These are phyloP conservation scores for Hemaris fuciformis DNA, from an alignment of 2,888 invertebrate species.

Conservation along the genomic window DNA sequence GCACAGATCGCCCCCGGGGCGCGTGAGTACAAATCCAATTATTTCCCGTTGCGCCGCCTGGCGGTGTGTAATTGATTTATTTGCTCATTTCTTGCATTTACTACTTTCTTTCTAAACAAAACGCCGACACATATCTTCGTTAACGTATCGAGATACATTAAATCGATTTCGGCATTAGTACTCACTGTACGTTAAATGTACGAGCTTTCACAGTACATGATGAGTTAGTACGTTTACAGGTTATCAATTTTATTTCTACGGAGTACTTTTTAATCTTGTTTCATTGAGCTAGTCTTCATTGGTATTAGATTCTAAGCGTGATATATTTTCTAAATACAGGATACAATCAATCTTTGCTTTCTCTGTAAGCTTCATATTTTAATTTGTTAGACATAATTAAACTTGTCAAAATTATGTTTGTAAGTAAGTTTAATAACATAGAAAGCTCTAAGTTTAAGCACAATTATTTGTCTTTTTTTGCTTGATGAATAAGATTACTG, in stretches of 20 bases:
- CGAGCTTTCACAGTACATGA: neutral
- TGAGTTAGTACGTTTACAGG: neutral
- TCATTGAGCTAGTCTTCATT: too few species aligned
- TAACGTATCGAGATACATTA: constrained; percentile 21
- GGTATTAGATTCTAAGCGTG: too few species aligned
- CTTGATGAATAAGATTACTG: too few species aligned
- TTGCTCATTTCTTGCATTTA: constrained; percentile 66
- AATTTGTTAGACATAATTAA: too few species aligned
- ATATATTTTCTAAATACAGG: too few species aligned
- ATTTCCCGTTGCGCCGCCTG: constrained; percentile 62
- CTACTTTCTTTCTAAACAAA: constrained; percentile 44
- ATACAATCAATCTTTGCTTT: too few species aligned
- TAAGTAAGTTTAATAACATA: too few species aligned
- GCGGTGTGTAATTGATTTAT: constrained; percentile 74
- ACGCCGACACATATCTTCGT: constrained; percentile 31
- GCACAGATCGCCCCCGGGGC: constrained; percentile 59
- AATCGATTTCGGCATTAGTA: neutral
- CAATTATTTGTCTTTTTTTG: too few species aligned
- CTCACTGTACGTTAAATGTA: neutral
- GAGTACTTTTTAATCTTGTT: too few species aligned
- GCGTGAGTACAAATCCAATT: constrained; percentile 71
- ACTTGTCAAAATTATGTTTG: too few species aligned
- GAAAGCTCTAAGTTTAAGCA: too few species aligned
- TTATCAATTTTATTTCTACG: neutral
- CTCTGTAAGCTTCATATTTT: too few species aligned